Base-by-base conservation (phyloP, 2,797 vertebrate genomes). In the Dromococcyx pavoninus region DNA sequence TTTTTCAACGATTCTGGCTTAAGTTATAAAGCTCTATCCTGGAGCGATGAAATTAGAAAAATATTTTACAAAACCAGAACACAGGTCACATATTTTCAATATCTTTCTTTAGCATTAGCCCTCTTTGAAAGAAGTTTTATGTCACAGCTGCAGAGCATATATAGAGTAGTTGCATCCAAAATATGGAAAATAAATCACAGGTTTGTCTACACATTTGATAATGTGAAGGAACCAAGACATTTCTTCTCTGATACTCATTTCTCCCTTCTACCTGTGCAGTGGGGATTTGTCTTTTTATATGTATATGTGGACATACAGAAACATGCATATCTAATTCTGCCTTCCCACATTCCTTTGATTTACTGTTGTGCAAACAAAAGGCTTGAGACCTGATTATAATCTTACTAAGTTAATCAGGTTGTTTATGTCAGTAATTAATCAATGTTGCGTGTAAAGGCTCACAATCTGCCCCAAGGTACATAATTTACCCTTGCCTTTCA, bases 341-440 rank as follows among this genome's bases (percentile, higher is more conserved):
- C 23, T 76, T 94, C 91, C 64, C 90, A 80, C 35, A 94, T 88
- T 53, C n/a, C 73, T 94, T 96, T 96, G 94, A 94, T 95, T 96
- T 95, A 95, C 53, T 88, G 94, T 88, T 85, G 43, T 62, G 67
- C 80, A 95, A 95, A 96, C 88, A 93, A 94, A 97, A 91, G 69
- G 35, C 50, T 79, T 86, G 88, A 91, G 90, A 85, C 69, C 61
- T 89, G 94, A 95, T 96, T 94, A 43, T 81, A 79, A 94, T 94
- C 91, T 95, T 54, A 53, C 64, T 50, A 57, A 92, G 73, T 84
- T 94, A 92, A 94, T 91, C 92, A 84, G 82, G 39, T 37, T 93
- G 62, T 95, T 96, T 94, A 89, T 95, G 87, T 93, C 87, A 78
- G 93, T 43, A 95, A 96, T 95, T 95, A 95, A 93, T 96, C 95